Base-by-base conservation (phyloP, 2,888 invertebrate species). In the Heliconius charithonia region DNA sequence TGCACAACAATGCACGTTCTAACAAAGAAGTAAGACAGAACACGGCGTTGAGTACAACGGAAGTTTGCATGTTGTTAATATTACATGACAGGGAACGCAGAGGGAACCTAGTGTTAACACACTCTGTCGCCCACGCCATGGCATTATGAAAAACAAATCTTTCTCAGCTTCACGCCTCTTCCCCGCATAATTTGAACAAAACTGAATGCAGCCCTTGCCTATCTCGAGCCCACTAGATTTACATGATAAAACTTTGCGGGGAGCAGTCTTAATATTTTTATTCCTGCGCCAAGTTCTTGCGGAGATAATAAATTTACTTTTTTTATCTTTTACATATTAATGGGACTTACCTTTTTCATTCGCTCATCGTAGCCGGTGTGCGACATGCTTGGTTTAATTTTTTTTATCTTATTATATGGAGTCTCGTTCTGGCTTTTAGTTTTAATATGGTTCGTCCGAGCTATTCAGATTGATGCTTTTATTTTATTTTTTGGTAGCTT, bases 251-350 rank as follows among this genome's bases (percentile, higher is more conserved):
- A 84, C 84, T 83, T 82, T 63, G 81, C 75, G 81, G 79, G 76
- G 81, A 81, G 79, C 80, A 78, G 79, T 82, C 77, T 83, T 83
- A 80, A 83, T 83, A 81, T 83, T 83, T 83, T 80, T 81, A 80
- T 81, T 63, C 79, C 80, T 81, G 81, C 82, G 81, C 80, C 78
- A 81, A 83, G 76, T 85, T 85, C 82, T 83, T 83, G 82, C 78
- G 69, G 81, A 84, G 83, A 83, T 85, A 84, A 85, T 85, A 85
- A 85, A 84, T 84, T 83, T 81, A 80, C 81, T 80, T 82, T 79
- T n/a, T 83, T 85, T 84, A 84, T 85, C 83, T 85, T 84, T 83
- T 84, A 85, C 84, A 83, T 83, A 85, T 84, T 85, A 85, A 84
- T 85, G 75, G 80, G 66, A 76, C 71, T 77, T 80, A 78, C 78